These are phyloP conservation scores for Drosophila asahinai DNA, from an alignment of 1,140 invertebrate genomes.

Conservation along the genomic window DNA sequence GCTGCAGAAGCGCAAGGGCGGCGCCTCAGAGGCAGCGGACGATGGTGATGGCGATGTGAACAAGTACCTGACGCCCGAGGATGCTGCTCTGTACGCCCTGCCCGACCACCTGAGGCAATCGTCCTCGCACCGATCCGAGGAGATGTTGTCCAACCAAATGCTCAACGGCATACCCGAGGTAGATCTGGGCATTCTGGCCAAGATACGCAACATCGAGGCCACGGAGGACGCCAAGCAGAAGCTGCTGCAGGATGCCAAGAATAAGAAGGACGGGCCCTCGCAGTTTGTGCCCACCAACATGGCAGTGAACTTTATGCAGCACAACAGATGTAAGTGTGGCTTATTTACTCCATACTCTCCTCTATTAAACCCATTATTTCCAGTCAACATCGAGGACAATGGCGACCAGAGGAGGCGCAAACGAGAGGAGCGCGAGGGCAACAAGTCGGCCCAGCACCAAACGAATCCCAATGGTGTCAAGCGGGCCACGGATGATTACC, in stretches of 20 bases:
- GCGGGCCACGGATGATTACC: conserved; percentile 98
- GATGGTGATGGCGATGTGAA: conserved; percentile 79
- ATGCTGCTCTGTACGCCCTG: conserved; percentile 93
- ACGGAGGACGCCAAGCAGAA: conserved; percentile 98
- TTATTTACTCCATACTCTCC: not conserved
- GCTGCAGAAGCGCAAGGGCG: conserved; percentile 93
- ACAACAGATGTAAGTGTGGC: conserved; percentile 92
- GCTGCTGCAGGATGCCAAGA: conserved; percentile 94
- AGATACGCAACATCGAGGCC: conserved; percentile 98
- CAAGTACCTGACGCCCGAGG: conserved; percentile 93
- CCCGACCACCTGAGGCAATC: conserved; percentile 95
- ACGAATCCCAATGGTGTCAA: conserved; percentile 85
- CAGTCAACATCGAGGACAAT: conserved; percentile 93
- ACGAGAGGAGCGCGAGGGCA: conserved; percentile 85
- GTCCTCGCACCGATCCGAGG: conserved; percentile 94
- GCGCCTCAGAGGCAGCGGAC: conserved; percentile 68
- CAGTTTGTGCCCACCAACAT: conserved; percentile 99
- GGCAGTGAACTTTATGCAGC: conserved; percentile 99
- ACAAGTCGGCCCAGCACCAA: conserved; percentile 74
- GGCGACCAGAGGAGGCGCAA: conserved; percentile 87
- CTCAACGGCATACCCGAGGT: conserved; percentile 99
- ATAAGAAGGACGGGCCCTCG: conserved; percentile 97
- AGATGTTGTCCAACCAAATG: conserved; percentile 99
- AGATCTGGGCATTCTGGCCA: conserved; percentile 98
- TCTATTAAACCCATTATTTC: conserved; percentile 72